Conservation (phyloP, 37 sponge, comb jelly and placozoan species). For the Bolinopsis microptera region DNA sequence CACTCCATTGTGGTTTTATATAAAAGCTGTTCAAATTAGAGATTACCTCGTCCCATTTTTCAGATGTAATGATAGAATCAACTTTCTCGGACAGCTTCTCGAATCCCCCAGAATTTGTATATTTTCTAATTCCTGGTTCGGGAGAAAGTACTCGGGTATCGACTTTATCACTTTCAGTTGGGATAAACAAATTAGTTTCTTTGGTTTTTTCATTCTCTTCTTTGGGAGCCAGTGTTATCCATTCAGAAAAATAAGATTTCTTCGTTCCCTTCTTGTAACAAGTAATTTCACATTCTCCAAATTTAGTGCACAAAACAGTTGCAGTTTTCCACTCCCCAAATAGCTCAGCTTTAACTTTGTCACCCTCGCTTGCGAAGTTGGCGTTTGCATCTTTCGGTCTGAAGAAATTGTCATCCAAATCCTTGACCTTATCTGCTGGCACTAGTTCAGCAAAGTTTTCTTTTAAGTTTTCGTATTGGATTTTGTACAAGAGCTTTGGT, state of each 20-base stretch:
- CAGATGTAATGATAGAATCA: background rate
- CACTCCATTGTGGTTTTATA: slow-evolving; percentile 59
- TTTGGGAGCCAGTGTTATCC: background rate
- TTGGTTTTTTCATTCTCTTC: no score
- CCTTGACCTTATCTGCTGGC: slow-evolving; percentile 42
- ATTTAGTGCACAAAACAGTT: background rate
- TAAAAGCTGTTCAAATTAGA: background rate
- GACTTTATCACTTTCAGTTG: background rate
- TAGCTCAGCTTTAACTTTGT: slow-evolving; percentile 49
- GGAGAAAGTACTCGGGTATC: background rate
- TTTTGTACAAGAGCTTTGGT: slow-evolving; percentile 3
- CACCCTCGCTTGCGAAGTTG: slow-evolving; percentile 21
- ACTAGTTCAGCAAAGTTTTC: slow-evolving; percentile 53
- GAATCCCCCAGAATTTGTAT: background rate
- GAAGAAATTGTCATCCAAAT: slow-evolving; percentile 29
- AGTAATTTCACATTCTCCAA: slow-evolving; percentile 52
- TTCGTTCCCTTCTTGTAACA: slow-evolving; percentile 56
- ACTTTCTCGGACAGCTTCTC: background rate
- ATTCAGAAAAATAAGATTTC: slow-evolving; percentile 48
- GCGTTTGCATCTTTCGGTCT: background rate
- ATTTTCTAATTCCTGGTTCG: background rate
- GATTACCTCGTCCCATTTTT: slow-evolving; percentile 34
- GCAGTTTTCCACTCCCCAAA: slow-evolving; percentile 64
- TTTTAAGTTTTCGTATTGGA: slow-evolving; percentile 20
- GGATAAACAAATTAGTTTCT: background rate